Evolutionary conservation across 2,888 invertebrate species (phyloP), one percentile per base, ranked within the genome.

Genomic region (Sesia bembeciformis): DNA sequence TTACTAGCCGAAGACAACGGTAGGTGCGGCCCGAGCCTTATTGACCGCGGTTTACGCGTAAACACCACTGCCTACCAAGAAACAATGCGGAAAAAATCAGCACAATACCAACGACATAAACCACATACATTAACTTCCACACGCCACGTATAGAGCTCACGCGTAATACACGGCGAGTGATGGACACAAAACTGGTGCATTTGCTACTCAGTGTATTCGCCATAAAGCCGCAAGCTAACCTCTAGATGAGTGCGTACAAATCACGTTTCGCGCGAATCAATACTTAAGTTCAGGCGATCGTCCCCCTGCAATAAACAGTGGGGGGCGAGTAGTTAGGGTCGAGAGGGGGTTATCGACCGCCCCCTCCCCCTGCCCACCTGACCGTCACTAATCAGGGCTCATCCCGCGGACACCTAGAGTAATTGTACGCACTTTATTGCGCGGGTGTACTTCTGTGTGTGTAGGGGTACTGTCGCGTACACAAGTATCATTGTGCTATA

Each of bases 181-280:
- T 64, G 58, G 58, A 55, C 61, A 67, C 68, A 63, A 70, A 68
- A 73, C 71, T 70, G 76, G 72, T 38, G 50, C 4, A 39, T 68
- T 70, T 68, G 4, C 23, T 23, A 6, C 4, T 23, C 8, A 46
- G n/a, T 23, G 46, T 5, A 7, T 65, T 64, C 66, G 68, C 66
- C 68, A 57, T 49, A 54, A 51, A 72, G 74, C 78, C 79, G 76
- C 80, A 77, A 78, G 77, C 81, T 78, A 80, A 84, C 81, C 82
- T 81, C 80, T 80, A 84, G 88, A 87, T 86, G 86, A 89, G 84
- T 86, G 87, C 86, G 88, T 87, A 89, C 88, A 89, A 89, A 89
- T 89, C 89, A 89, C 87, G 88, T 87, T 89, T 87, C 84, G 87
- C 86, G 88, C 87, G 89, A 89, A 89, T 89, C 89, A 89, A 89